phyloP scores from a whole-genome alignment of 1,140 invertebrate genomes.

The Drosophila truncata region DNA sequence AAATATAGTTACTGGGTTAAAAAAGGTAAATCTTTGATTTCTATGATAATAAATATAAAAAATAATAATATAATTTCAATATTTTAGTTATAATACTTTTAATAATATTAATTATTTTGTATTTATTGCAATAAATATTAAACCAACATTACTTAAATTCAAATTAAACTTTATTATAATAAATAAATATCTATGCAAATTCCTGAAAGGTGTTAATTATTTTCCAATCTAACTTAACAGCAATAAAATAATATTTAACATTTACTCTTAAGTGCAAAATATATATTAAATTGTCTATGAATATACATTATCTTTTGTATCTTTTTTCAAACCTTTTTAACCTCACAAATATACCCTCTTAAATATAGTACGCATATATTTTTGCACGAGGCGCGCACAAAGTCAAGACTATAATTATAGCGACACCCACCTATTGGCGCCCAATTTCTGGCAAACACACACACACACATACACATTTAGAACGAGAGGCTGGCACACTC shows the following conservation, averaged over 20 bases:
- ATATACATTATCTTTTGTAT: too few relatives aligned
- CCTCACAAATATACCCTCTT: slow-evolving; percentile 6
- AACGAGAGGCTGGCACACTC: slow-evolving; percentile 24
- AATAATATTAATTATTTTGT: too few relatives aligned
- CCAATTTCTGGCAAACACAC: slow-evolving; percentile 62
- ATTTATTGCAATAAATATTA: too few relatives aligned
- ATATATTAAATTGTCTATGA: too few relatives aligned
- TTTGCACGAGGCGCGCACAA: slow-evolving; percentile 82
- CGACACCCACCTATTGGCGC: slow-evolving; percentile 81
- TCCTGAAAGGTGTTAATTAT: too few relatives aligned
- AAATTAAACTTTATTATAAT: too few relatives aligned
- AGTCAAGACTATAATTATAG: slow-evolving; percentile 83
- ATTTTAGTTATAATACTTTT: too few relatives aligned
- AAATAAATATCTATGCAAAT: too few relatives aligned
- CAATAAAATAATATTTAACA: neutral
- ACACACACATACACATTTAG: slow-evolving; percentile 8
- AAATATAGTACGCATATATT: slow-evolving; percentile 46
- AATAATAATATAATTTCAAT: too few relatives aligned
- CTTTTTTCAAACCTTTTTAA: neutral
- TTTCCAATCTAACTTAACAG: too few relatives aligned
- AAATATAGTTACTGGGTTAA: neutral
- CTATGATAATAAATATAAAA: neutral
- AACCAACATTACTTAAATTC: too few relatives aligned
- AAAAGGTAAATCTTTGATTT: neutral
- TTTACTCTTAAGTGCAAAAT: neutral